A percentile compares a stretch with the other conserved stretches of the same genome.
Conservation (phyloP, 2,797 vertebrate genomes). For the Otus scops region DNA sequence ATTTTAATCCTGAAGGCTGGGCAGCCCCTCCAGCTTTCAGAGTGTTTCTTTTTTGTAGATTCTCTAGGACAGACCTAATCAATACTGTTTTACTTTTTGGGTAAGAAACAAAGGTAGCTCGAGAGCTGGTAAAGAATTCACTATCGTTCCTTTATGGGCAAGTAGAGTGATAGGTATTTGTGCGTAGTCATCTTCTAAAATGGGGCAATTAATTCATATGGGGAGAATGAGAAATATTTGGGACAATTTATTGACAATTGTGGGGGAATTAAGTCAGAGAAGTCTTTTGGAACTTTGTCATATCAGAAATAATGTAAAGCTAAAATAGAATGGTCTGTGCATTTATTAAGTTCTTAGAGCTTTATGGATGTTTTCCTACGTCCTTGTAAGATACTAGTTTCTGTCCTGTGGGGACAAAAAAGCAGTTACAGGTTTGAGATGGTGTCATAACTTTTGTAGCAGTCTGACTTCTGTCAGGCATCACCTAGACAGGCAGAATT, state of each 20-base stretch:
- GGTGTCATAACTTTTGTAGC: background rate
- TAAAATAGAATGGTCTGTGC: background rate
- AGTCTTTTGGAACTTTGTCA: background rate
- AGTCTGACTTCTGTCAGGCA: background rate
- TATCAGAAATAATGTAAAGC: background rate
- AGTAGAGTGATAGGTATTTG: background rate
- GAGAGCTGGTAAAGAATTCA: background rate
- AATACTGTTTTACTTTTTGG: background rate
- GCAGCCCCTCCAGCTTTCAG: background rate
- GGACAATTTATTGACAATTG: background rate
- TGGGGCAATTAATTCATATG: background rate
- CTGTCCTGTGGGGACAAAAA: background rate
- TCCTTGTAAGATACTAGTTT: background rate
- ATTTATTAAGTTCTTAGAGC: background rate
- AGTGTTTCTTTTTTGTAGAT: background rate
- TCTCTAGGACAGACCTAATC: background rate
- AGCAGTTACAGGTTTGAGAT: background rate
- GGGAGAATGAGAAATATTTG: background rate
- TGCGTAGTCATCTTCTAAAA: background rate
- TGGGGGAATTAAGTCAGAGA: background rate
- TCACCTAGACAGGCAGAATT: background rate
- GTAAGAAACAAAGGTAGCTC: background rate
- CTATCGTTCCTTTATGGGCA: background rate
- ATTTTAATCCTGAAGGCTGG: background rate
- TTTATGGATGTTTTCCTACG: background rate